Conservation (phyloP, 2,888 invertebrate genomes). For the Koerneria pararmatus region DNA sequence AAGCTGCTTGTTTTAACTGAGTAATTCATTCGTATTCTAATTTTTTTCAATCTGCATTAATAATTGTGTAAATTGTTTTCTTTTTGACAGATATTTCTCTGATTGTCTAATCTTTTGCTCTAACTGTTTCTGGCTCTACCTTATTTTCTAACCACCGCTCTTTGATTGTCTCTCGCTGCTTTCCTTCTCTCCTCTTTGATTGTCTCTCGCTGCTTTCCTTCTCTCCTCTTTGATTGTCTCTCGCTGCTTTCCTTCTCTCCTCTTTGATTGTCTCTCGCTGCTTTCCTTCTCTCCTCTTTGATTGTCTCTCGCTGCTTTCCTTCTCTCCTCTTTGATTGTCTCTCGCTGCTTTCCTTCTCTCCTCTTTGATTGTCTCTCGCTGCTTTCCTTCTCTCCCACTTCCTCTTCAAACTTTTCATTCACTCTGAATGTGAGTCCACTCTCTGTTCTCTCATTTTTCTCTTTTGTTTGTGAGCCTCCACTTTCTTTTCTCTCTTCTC, state of each 20-base stretch:
- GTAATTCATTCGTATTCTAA: too few relatives aligned
- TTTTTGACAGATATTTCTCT: too few relatives aligned
- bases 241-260: background rate
- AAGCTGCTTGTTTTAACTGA: too few relatives aligned
- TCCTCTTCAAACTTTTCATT: background rate
- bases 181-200: too few relatives aligned
- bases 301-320: background rate
- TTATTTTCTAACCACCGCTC: too few relatives aligned
- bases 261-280: background rate
- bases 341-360: too few relatives aligned
- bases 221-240: background rate
- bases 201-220: background rate
- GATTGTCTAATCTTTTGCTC: too few relatives aligned
- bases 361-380: background rate
- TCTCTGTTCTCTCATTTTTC: background rate
- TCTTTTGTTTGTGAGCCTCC: background rate
- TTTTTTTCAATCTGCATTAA: too few relatives aligned
- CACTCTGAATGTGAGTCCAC: background rate
- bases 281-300: background rate
- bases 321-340: background rate
- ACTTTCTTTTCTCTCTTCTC: background rate
- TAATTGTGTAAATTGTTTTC: too few relatives aligned
- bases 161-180: too few relatives aligned
- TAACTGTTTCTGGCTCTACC: too few relatives aligned
- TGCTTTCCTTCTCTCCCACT: background rate